Conservation (phyloP, 2,888 invertebrate genomes). For the Fragum fragum region DNA sequence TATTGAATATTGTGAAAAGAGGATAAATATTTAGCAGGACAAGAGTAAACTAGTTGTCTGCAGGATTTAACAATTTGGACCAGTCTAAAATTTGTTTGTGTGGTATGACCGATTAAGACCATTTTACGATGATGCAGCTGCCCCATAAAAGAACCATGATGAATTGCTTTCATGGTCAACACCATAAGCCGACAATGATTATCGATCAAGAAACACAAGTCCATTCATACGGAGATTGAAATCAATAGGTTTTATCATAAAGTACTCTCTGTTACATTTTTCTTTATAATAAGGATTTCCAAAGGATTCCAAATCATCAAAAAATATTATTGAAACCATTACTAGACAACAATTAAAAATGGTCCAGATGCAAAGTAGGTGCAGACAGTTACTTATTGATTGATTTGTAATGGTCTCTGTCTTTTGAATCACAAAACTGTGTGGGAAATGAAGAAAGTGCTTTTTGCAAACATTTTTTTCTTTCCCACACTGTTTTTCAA, state of each 20-base stretch:
- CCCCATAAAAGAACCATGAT: not conserved
- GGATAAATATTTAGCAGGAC: too few species aligned
- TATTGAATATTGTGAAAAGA: too few species aligned
- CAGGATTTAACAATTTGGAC: too few species aligned
- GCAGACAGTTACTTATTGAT: not conserved
- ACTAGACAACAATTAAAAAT: not conserved
- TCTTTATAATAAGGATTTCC: too few species aligned
- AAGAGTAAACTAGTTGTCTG: too few species aligned
- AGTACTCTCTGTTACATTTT: not conserved
- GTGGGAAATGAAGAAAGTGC: not conserved
- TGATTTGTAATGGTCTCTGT: too few species aligned
- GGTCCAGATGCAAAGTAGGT: not conserved
- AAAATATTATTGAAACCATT: too few species aligned
- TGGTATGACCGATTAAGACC: too few species aligned
- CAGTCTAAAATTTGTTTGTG: too few species aligned
- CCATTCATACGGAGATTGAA: not conserved
- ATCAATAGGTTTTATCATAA: not conserved
- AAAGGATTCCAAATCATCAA: too few species aligned
- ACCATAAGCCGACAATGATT: constrained; percentile 17
- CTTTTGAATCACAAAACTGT: too few species aligned
- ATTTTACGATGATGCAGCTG: not conserved
- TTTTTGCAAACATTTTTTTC: not conserved
- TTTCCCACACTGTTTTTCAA: not conserved
- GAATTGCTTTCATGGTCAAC: constrained; percentile 5
- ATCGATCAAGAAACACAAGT: constrained; percentile 9